phyloP scores from a whole-genome alignment of 2,888 invertebrate species.

The Trichacis sp. region DNA sequence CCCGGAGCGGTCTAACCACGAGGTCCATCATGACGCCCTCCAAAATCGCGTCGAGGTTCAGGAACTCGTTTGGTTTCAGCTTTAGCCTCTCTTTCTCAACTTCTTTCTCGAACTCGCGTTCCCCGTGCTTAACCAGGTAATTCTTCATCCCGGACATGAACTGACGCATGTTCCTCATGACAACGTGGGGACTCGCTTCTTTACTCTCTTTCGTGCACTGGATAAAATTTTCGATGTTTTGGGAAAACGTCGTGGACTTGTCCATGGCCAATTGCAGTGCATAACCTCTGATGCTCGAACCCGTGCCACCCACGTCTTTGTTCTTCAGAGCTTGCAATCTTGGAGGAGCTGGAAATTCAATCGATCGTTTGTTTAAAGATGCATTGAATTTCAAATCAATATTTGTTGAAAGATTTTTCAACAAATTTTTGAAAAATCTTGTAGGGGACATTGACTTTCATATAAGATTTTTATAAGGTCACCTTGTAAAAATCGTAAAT shows the following conservation, averaged over 20 bases:
- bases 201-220: slow-evolving; percentile 91
- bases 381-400: too few relatives aligned
- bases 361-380: too few relatives aligned
- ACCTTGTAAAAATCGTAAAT: too few relatives aligned
- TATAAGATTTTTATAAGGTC: too few relatives aligned
- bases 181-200: slow-evolving; percentile 88
- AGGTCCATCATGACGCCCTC: slow-evolving; percentile 95
- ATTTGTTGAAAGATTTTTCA: too few relatives aligned
- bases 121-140: slow-evolving; percentile 93
- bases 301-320: slow-evolving; percentile 72
- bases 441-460: too few relatives aligned
- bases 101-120: slow-evolving; percentile 90
- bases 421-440: too few relatives aligned
- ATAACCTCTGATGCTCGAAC: slow-evolving; percentile 81
- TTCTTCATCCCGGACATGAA: slow-evolving; percentile 99
- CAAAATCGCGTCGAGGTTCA: slow-evolving; percentile 94
- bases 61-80: slow-evolving; percentile 89
- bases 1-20: slow-evolving; percentile 87
- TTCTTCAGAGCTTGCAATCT: slow-evolving; percentile 79
- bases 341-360: slow-evolving; percentile 83
- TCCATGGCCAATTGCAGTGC: slow-evolving; percentile 86
- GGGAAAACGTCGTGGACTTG: slow-evolving; percentile 89
- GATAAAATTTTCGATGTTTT: slow-evolving; percentile 93
- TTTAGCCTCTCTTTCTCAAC: slow-evolving; percentile 88
- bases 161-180: slow-evolving; percentile 92